Percentiles rank a stretch among this genome's conserved stretches.
Conservation (phyloP, 1,140 invertebrate genomes). For the Octopus sinensis region DNA sequence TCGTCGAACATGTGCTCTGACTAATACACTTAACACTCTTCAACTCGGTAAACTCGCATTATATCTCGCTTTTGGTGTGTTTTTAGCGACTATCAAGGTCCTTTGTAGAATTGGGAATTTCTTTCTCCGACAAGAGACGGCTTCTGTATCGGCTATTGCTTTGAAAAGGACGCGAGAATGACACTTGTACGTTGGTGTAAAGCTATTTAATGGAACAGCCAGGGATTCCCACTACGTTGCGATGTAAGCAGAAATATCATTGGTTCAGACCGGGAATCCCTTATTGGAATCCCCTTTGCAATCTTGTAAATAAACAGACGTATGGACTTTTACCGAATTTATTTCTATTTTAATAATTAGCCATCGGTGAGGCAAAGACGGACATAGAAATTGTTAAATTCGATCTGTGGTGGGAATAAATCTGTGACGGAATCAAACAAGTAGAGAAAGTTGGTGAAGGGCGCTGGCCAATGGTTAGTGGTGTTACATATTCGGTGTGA, state of each 20-base stretch:
- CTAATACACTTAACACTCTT: neutral
- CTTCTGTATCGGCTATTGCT: neutral
- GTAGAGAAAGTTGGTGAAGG: too few relatives aligned
- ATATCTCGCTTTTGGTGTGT: too few relatives aligned
- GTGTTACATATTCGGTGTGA: too few relatives aligned
- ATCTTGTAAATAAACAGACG: too few relatives aligned
- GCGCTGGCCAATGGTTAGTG: too few relatives aligned
- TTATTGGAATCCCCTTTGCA: neutral
- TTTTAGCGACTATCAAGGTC: neutral
- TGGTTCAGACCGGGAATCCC: neutral
- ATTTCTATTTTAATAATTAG: too few relatives aligned
- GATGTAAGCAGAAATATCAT: constrained; percentile 10
- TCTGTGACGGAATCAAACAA: too few relatives aligned
- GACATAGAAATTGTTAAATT: too few relatives aligned
- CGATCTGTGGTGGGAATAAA: too few relatives aligned
- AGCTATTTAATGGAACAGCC: neutral
- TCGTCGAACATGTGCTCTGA: neutral
- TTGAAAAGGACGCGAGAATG: neutral
- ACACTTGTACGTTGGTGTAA: neutral
- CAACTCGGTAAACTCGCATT: neutral
- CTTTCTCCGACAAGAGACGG: neutral
- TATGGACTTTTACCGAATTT: too few relatives aligned
- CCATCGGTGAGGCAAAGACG: too few relatives aligned
- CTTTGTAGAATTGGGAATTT: neutral
- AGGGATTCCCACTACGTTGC: constrained; percentile 5